Percentiles rank a stretch among this genome's conserved stretches.
phyloP scores from a whole-genome alignment of 92 coral and sea anemone genomes.

The Actinostola sp. region DNA sequence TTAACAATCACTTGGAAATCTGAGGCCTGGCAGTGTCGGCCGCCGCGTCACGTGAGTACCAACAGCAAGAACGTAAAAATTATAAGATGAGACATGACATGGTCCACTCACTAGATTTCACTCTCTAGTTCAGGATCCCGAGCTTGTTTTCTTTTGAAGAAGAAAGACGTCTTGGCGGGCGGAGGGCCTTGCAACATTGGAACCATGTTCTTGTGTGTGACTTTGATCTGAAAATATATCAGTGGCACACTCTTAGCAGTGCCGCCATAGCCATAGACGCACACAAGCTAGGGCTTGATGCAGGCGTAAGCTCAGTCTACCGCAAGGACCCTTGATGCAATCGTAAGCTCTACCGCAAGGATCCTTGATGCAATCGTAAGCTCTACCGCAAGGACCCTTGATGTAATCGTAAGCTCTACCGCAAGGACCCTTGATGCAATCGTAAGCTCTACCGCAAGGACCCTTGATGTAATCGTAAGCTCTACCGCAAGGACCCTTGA shows the following conservation, averaged over 20 bases:
- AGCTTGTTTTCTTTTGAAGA: conserved; percentile 76
- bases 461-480: too few relatives aligned
- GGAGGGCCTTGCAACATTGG: conserved; percentile 99
- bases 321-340: too few relatives aligned
- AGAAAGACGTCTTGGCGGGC: conserved; percentile 89
- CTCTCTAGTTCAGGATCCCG: conserved; percentile 92
- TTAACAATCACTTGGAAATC: too few relatives aligned
- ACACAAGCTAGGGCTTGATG: too few relatives aligned
- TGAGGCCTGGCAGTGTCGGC: conserved; percentile 1
- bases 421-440: too few relatives aligned
- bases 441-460: too few relatives aligned
- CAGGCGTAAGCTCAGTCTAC: too few relatives aligned
- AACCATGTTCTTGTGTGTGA: conserved; percentile 92
- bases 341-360: too few relatives aligned
- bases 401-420: too few relatives aligned
- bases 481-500: too few relatives aligned
- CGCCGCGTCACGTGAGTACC: background rate
- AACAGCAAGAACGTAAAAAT: conserved; percentile 13
- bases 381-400: too few relatives aligned
- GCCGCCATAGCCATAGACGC: background rate
- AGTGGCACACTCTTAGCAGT: background rate
- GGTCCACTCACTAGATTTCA: conserved; percentile 68
- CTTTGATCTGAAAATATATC: conserved; percentile 58
- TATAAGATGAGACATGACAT: conserved; percentile 8
- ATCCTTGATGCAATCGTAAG: too few relatives aligned